A percentile compares a stretch with the other conserved stretches of the same genome.
Conservation (phyloP, 2,797 vertebrate species). For the Phoebastria nigripes region DNA sequence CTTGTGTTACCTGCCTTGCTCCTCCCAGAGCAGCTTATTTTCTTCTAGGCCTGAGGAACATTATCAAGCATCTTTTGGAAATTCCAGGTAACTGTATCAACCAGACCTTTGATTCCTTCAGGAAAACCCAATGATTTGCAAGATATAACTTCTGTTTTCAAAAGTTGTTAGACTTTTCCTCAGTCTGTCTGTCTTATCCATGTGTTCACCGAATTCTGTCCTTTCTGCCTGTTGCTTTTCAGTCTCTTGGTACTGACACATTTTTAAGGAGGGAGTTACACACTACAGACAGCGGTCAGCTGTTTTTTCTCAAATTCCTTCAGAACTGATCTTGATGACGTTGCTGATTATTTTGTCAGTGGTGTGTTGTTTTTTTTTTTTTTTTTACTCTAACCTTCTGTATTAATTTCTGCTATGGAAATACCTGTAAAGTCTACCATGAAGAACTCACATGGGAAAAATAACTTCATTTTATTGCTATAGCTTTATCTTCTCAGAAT, state of each 20-base stretch:
- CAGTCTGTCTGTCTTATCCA: not conserved
- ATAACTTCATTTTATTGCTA: not conserved
- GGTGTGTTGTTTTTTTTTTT: not conserved
- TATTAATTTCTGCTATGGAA: not conserved
- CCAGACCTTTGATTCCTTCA: not conserved
- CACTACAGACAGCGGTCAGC: not conserved
- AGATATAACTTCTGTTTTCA: not conserved
- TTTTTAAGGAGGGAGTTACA: not conserved
- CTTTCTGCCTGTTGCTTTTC: not conserved
- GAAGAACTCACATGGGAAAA: not conserved
- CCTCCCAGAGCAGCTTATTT: not conserved
- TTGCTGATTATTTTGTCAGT: not conserved
- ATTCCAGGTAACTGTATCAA: not conserved
- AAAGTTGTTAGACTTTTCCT: not conserved
- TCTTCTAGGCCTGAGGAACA: not conserved
- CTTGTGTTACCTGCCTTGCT: not conserved
- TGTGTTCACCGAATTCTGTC: not conserved
- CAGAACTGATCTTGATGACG: not conserved
- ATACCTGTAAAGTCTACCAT: not conserved
- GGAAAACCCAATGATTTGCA: not conserved
- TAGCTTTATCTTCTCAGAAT: not conserved
- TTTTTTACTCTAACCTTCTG: not conserved
- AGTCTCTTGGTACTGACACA: not conserved
- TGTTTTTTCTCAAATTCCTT: not conserved
- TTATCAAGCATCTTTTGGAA: not conserved